phyloP scores from a whole-genome alignment of 2,113 vertebrate genomes.

The Aptenodytes patagonicus region DNA sequence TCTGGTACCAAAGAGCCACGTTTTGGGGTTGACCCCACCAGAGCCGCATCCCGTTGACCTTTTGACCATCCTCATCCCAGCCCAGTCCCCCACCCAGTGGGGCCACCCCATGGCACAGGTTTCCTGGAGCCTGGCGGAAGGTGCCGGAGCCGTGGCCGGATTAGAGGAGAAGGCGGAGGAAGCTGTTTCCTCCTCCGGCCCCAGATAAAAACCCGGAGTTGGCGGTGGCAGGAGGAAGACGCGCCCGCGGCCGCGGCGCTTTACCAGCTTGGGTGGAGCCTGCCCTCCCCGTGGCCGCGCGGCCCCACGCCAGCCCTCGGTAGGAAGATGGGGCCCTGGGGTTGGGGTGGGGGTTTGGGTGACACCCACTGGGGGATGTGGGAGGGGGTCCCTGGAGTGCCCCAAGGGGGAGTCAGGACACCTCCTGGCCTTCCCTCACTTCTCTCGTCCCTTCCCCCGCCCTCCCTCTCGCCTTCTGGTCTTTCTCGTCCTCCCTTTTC shows the following conservation, averaged over 20 bases:
- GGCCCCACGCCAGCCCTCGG: neutral
- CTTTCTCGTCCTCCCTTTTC: too few species aligned
- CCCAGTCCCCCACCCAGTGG: fast-evolving
- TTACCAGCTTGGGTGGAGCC: neutral
- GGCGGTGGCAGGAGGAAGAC: neutral
- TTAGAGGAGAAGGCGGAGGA: neutral
- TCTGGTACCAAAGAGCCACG: neutral
- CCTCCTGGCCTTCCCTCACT: too few species aligned
- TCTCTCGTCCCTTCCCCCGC: too few species aligned
- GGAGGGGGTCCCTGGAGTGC: too few species aligned
- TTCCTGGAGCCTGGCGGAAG: neutral
- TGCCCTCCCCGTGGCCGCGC: neutral
- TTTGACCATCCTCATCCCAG: neutral
- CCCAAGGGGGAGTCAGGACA: too few species aligned
- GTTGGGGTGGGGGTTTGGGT: too few species aligned
- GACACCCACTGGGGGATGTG: too few species aligned
- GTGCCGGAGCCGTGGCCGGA: neutral
- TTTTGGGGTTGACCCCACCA: neutral
- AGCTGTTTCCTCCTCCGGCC: neutral
- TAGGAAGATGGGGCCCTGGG: neutral
- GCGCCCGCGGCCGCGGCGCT: neutral
- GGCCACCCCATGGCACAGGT: too few species aligned
- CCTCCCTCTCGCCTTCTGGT: too few species aligned
- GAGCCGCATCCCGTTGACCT: neutral
- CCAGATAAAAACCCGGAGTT: neutral